phyloP scores from a whole-genome alignment of 2,888 invertebrate genomes.

The Athrips mouffetella region DNA sequence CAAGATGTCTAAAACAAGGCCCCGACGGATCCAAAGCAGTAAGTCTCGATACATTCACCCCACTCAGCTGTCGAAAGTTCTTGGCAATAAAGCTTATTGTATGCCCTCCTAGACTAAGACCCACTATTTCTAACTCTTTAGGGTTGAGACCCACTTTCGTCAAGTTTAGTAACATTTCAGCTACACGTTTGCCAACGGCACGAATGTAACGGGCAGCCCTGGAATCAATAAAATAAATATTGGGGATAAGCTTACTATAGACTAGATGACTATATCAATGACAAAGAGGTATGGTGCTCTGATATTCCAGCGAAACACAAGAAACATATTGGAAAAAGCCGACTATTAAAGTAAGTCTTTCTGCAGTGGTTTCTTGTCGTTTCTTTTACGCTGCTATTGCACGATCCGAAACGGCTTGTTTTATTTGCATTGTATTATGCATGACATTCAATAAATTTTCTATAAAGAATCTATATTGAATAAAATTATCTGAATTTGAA shows the following conservation, averaged over 20 bases:
- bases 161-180: constrained; percentile 49
- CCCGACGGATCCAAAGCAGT: constrained; percentile 52
- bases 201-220: constrained; percentile 48
- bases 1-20: constrained; percentile 55
- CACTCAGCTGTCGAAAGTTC: constrained; percentile 42
- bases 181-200: constrained; percentile 44
- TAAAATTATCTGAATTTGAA: too few species aligned
- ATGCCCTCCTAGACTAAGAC: constrained; percentile 56
- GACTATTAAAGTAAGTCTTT: too few species aligned
- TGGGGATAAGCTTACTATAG: background rate
- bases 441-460: too few species aligned
- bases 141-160: constrained; percentile 47
- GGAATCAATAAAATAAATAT: constrained; percentile 27
- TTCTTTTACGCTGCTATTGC: too few species aligned
- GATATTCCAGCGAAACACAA: too few species aligned
- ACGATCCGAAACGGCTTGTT: too few species aligned
- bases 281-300: too few species aligned
- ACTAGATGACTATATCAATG: too few species aligned
- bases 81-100: constrained; percentile 57
- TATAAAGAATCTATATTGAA: too few species aligned
- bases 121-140: constrained; percentile 47
- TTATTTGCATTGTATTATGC: too few species aligned
- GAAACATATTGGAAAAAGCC: too few species aligned
- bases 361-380: too few species aligned
- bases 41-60: constrained; percentile 42